Evolutionary conservation across 2,113 vertebrate species (phyloP), one percentile per base, ranked within the genome.

Genomic region (Porphyrio hochstetteri): DNA sequence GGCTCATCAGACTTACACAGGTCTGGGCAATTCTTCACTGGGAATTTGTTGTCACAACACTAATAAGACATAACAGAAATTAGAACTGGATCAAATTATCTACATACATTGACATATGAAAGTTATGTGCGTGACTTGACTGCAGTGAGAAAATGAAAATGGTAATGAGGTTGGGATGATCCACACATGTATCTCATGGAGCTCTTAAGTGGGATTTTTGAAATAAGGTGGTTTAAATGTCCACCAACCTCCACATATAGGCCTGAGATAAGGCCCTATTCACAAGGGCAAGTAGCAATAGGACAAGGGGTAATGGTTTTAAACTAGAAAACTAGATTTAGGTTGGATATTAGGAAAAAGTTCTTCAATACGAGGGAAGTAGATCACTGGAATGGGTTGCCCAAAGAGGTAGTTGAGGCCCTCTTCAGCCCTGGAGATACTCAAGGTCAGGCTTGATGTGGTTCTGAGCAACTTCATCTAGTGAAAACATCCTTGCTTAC

Each of bases 21-120:
- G 53, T 87, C 79, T 86, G 44, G 75, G 42, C 46, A 91, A 90
- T 77, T 44, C 59, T 85, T 93, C 65, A 76, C 48, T 36, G 50
- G 38, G 33, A 80, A 82, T 31, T 64, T 75, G 76, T 75, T 91
- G 57, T 72, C 65, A 57, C 2, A 7, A 92, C 2, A 50, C 52
- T 78, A 81, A 69, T 48, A 88, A 79, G 82, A 48, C 60, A 33
- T 31, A 93, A 68, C 88, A 94, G 76, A 95, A 94, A 94, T 92
- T 48, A 96, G 74, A 90, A 79, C 9, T 52, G 55, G 55, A 92
- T 86, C 60, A 86, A 72, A 94, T 91, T 92, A 83, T 67, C 82
- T 86, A 63, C 35, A 44, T 35, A 77, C 33, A 77, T 36, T 67
- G 60, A 35, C 69, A 90, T n/a, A 80, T 15, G 44, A 89, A 94